These are phyloP conservation scores for Pogona vitticeps DNA, from an alignment of 2,113 vertebrate genomes.

Conservation along the genomic window DNA sequence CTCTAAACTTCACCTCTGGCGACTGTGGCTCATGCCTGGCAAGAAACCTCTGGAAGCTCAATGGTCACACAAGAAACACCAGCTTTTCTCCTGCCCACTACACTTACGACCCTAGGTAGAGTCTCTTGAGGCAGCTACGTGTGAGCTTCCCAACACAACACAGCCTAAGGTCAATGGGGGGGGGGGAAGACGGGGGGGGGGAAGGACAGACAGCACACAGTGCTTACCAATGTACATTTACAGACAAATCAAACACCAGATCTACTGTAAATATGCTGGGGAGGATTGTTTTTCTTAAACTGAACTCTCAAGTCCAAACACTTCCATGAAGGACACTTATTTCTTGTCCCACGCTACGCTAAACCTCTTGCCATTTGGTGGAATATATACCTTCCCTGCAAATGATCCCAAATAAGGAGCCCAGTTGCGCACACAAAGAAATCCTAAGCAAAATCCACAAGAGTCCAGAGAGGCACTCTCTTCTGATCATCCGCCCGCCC, in stretches of 20 bases:
- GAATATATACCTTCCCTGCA: background rate
- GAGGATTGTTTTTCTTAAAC: background rate
- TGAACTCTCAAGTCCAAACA: background rate
- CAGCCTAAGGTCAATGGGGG: background rate
- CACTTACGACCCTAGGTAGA: background rate
- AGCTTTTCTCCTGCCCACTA: background rate
- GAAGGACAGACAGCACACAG: background rate
- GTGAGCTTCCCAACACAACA: background rate
- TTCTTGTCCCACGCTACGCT: background rate
- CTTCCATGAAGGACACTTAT: background rate
- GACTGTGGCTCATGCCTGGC: conserved; percentile 9
- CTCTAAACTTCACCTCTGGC: conserved; percentile 9
- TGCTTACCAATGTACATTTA: background rate
- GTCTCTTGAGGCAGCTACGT: background rate
- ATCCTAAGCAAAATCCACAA: background rate
- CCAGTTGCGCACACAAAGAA: background rate
- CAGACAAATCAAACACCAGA: background rate
- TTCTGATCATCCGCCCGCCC: background rate
- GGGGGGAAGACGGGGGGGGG: background rate
- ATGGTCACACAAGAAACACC: conserved; percentile 2
- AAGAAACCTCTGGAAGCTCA: background rate
- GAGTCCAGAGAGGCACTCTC: background rate
- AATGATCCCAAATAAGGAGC: background rate
- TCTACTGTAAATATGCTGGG: background rate
- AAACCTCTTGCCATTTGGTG: background rate